Conservation (phyloP, 2,797 vertebrate genomes). For the Thalassophryne amazonica region DNA sequence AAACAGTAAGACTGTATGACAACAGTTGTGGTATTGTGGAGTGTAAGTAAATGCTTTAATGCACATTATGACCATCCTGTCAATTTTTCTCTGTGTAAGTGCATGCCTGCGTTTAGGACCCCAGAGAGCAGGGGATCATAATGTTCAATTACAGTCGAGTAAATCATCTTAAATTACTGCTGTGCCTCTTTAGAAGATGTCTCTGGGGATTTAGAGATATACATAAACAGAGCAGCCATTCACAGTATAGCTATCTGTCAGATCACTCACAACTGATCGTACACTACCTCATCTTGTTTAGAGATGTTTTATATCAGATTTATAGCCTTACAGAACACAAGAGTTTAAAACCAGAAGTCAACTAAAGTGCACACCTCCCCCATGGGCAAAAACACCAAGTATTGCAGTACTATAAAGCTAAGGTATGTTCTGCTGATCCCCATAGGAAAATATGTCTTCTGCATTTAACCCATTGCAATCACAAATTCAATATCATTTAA, state of each 20-base stretch:
- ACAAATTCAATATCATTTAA: too few relatives aligned
- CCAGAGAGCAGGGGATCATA: slow-evolving; percentile 12
- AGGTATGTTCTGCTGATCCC: too few relatives aligned
- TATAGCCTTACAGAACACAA: too few relatives aligned
- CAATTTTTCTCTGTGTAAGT: background rate
- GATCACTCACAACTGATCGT: slow-evolving; percentile 9
- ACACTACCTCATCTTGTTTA: slow-evolving; percentile 2
- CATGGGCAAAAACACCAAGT: too few relatives aligned
- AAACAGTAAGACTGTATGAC: background rate
- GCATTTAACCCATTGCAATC: too few relatives aligned
- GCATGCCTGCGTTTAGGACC: background rate
- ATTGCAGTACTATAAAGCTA: too few relatives aligned
- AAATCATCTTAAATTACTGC: slow-evolving; percentile 35
- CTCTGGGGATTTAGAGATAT: slow-evolving; percentile 23
- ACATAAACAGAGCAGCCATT: slow-evolving; percentile 20
- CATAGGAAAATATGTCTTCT: too few relatives aligned
- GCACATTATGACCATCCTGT: slow-evolving; percentile 3
- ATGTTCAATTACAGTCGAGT: slow-evolving; percentile 40
- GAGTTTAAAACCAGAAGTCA: too few relatives aligned
- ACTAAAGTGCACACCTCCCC: too few relatives aligned
- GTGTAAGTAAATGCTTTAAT: slow-evolving; percentile 2
- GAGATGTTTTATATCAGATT: background rate
- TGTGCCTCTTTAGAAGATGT: slow-evolving; percentile 22
- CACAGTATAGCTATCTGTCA: background rate
- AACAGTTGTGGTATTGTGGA: background rate